These are phyloP conservation scores for Wasmannia auropunctata DNA, from an alignment of 1,140 invertebrate species.

Conservation along the genomic window DNA sequence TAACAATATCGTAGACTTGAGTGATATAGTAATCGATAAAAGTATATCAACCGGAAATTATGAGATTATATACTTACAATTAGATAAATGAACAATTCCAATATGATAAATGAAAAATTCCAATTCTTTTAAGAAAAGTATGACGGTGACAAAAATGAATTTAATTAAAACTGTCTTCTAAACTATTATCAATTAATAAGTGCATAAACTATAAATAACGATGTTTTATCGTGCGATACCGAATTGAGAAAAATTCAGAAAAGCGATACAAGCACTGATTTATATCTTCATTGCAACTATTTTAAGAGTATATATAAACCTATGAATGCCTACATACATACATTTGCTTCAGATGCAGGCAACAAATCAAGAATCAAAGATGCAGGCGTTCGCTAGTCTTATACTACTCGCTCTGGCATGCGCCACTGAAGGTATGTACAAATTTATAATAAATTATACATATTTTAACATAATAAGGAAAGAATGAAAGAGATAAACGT, in stretches of 20 bases:
- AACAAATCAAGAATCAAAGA: not conserved
- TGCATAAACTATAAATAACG: not conserved
- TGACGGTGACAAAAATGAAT: too few species aligned
- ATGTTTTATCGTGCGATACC: not conserved
- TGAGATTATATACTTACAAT: too few species aligned
- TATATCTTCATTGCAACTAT: not conserved
- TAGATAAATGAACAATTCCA: too few species aligned
- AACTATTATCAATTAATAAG: not conserved
- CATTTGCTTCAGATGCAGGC: not conserved
- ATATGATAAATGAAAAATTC: too few species aligned
- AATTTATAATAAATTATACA: slow-evolving; percentile 5
- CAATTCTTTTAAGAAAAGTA: too few species aligned
- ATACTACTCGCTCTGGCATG: not conserved
- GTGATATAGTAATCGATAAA: not conserved
- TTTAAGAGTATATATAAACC: not conserved
- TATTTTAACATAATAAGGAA: not conserved
- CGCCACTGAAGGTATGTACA: not conserved
- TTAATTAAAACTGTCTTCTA: too few species aligned
- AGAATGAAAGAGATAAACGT: not conserved
- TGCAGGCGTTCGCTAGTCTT: not conserved
- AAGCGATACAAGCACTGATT: not conserved
- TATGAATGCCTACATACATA: not conserved
- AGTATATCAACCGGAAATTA: too few species aligned
- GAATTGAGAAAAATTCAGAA: not conserved
- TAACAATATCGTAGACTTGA: too few species aligned